These are phyloP conservation scores for Macrotis lagotis DNA, from an alignment of 2,113 vertebrate species.

Conservation along the genomic window DNA sequence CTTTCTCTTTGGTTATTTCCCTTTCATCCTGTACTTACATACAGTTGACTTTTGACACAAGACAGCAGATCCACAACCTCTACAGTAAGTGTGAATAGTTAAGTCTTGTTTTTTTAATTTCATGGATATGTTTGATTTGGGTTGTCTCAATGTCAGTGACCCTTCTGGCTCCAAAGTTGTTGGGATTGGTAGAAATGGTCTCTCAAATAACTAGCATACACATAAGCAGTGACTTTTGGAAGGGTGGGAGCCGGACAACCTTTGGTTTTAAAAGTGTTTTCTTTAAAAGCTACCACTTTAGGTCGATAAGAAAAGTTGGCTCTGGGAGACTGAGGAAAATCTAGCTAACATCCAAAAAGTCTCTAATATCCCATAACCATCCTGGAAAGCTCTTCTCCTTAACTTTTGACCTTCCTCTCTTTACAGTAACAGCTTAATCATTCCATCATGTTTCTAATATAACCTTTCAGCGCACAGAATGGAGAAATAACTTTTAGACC, in stretches of 20 bases:
- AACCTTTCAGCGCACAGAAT: neutral
- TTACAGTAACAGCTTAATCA: conserved; percentile 3
- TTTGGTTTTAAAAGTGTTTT: neutral
- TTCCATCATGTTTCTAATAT: neutral
- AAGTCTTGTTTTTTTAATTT: neutral
- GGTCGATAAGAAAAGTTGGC: neutral
- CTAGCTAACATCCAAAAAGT: neutral
- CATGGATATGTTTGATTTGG: neutral
- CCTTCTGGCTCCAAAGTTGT: neutral
- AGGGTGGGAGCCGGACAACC: neutral
- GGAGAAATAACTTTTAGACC: neutral
- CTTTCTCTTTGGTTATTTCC: neutral
- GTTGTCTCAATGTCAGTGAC: neutral
- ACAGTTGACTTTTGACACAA: neutral
- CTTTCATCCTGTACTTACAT: neutral
- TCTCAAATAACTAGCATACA: neutral
- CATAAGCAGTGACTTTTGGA: neutral
- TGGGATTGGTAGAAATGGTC: neutral
- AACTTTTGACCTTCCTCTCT: neutral
- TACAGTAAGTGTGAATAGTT: neutral
- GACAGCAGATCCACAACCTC: neutral
- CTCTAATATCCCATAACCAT: neutral
- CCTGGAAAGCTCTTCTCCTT: neutral
- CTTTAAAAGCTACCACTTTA: neutral
- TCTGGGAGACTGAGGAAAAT: neutral